Evolutionary conservation across 2,113 vertebrate species (phyloP), one percentile per base, ranked within the genome.

Genomic region (Craseonycteris thonglongyai): DNA sequence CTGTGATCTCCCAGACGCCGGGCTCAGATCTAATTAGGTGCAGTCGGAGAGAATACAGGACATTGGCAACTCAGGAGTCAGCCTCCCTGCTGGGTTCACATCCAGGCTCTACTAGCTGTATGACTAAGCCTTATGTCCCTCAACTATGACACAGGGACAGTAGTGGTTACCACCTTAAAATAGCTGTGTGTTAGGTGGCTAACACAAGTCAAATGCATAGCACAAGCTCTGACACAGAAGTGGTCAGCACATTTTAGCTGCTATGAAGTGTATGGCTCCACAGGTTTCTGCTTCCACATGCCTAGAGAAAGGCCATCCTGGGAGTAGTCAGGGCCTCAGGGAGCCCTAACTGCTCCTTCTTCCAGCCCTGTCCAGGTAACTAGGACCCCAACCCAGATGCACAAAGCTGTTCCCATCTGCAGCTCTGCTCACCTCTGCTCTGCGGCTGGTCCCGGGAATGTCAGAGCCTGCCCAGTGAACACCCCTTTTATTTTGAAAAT

Each of bases 41-140:
- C 35, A 45, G 76, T 76, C 71, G 63, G 84, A 69, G 82, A 87
- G 65, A 51, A 22, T 38, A 65, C 65, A 76, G 47, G 42, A 28
- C 30, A 80, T 93, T 66, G 79, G 90, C 69, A 71, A 28, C 47
- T 61, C 26, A 54, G 85, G 19, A 54, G 47, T 61, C 84, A 12
- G 33, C 80, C 69, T 86, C 33, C 91, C 86, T 81, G 74, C 86
- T 93, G 85, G 56, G 94, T 96, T 97, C 96, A 94, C 95, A 88
- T 85, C 88, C 88, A 92, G 76, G 66, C 33, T 56, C 45, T 18
- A 7, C 82, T 68, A 38, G 63, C 89, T 47, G 33, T 56, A 28
- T 96, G 96, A 94, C 93, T 86, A 93, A 96, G 93, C 78, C 85
- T 91, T 86, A n/a, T 94, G 82, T 93, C 91, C 63, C 66, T 81